Base-by-base conservation (phyloP, 2,113 vertebrate species). In the Scatophagus argus region DNA sequence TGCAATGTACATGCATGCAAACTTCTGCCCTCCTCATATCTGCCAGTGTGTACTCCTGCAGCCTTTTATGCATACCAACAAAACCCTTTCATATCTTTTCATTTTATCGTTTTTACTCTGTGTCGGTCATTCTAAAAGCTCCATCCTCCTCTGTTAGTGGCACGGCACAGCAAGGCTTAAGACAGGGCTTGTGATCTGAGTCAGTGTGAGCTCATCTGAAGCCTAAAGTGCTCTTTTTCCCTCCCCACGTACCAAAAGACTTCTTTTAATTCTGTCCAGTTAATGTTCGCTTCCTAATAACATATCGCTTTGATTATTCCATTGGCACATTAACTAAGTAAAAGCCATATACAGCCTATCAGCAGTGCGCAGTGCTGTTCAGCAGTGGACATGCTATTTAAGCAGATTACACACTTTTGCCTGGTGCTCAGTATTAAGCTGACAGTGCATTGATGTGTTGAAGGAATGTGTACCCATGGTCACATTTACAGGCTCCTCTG, bases 381-480 rank as follows among this genome's bases (percentile, higher is more conserved):
- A 60, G 79, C 67, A 19, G 76, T 36, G 39, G 79, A 79, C 61
- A 47, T 58, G 77, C 67, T 75, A 34, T 85, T 90, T 84, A 89
- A 89, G 77, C 41, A 84, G 87, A 90, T 90, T 88, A 88, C 58
- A 74, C 65, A 74, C 71, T 76, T 77, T 64, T 73, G 71, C 52
- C 36, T 59, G 47, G 52, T 27, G 46, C 81, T 87, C 17, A 21
- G 46, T 64, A 38, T 56, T 80, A 84, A 82, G 64, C 54, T 65
- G 84, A 80, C 71, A 39, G 71, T 23, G 58, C 46, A 65, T 1
- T 23, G 70, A 74, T 36, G 83, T 14, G 51, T 11, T 6, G 73
- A 54, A 83, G 75, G 70, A 83, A 41, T 46, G 60, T 54, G 72
- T 71, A 78, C 71, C 66, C 73, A 41, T 58, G 71, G 64, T 68